Evolutionary conservation across 2,113 vertebrate species (phyloP), one percentile per base, ranked within the genome.

Genomic region (Turdus rufiventris): DNA sequence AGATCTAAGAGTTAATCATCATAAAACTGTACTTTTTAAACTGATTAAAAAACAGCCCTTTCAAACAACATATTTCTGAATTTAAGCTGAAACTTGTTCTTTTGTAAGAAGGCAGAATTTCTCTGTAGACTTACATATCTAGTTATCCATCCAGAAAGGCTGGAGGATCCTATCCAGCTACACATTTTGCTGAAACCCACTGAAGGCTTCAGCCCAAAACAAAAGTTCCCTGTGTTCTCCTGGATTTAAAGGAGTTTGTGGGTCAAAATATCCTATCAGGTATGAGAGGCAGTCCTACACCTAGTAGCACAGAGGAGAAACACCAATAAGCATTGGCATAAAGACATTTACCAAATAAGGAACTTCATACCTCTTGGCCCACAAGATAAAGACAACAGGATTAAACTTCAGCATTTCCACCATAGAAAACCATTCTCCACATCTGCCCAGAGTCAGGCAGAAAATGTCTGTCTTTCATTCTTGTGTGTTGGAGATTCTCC

Each of bases 1-100:
- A 85, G 42, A 89, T 73, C 58, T 88, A 85, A 81, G 50, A 94
- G 75, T 85, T 88, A 83, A 89, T 72, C 45, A 80, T 83, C 56
- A 77, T 26, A 85, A 91, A 93, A 58, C 16, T 3, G 1, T 45
- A 47, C 34, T 54, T 93, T 83, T 79, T 34, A 45, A 68, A 80
- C 29, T 62, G 47, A 72, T 29, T 33, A 12, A 83, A 72, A 65
- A 36, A 6, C 28, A 75, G 45, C 15, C 18, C 66, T 82, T 94
- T 78, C 58, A 88, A 88, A 73, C 34, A 85, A n/a, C 2, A 6
- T 14, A 40, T 56, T 76, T 88, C 40, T 79, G 38, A 89, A 83
- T 93, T 85, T 66, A 80, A 83, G 23, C 16, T 83, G 47, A 76
- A 90, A 56, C 9, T 34, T 51, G 3, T 13, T 66, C 23, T 72